Conservation (phyloP, 2,888 invertebrate species). For the Mylabris sibirica region DNA sequence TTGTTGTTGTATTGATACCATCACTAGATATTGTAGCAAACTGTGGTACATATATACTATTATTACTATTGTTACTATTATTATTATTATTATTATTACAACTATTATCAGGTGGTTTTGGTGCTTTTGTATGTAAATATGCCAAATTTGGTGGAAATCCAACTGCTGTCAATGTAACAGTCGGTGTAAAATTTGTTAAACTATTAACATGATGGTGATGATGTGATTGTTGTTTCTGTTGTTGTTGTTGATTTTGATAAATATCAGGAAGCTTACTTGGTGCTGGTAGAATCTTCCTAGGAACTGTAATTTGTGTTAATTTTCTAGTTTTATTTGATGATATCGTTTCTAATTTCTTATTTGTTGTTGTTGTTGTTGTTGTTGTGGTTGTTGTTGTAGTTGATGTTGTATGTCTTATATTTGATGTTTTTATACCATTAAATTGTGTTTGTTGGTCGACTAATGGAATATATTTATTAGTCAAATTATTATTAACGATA, state of each 20-base stretch:
- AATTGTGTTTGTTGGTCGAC: conserved; percentile 52
- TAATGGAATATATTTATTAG: conserved; percentile 46
- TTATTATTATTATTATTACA: conserved; percentile 39
- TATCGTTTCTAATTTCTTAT: conserved; percentile 49
- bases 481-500: conserved; percentile 15
- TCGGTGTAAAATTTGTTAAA: conserved; percentile 54
- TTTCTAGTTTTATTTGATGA: conserved; percentile 42
- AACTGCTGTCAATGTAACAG: conserved; percentile 57
- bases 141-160: conserved; percentile 58
- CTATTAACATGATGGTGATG: conserved; percentile 44
- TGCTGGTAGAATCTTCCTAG: conserved; percentile 60
- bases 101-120: conserved; percentile 56
- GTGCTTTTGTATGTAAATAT: conserved; percentile 58
- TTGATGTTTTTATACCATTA: conserved; percentile 43
- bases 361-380: conserved; percentile 47
- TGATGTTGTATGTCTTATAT: conserved; percentile 50
- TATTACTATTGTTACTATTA: background rate
- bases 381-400: no score
- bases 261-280: conserved; percentile 57
- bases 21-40: conserved; percentile 55
- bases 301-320: conserved; percentile 52
- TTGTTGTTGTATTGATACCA: conserved; percentile 47
- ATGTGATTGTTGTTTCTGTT: conserved; percentile 29
- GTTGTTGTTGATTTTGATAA: conserved; percentile 32
- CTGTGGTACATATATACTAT: conserved; percentile 56